Conservation (phyloP, 2,797 vertebrate species). For the Diplodus sargus region DNA sequence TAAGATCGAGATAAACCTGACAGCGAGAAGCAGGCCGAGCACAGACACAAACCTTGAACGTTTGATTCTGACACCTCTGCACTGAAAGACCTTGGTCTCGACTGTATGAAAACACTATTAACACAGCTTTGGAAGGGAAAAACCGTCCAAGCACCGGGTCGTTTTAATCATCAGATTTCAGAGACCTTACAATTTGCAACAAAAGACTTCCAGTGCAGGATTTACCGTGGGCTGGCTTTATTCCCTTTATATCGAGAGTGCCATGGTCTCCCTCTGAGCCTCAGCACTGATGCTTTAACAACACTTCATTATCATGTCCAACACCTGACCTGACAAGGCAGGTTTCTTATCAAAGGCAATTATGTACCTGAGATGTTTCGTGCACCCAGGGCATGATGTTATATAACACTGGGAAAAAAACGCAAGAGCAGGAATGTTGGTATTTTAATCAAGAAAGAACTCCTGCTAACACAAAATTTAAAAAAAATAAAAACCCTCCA, state of each 20-base stretch:
- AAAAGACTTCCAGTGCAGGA: slow-evolving; percentile 10
- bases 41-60: slow-evolving; percentile 2
- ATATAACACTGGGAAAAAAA: slow-evolving; percentile 26
- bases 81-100: slow-evolving; percentile 22
- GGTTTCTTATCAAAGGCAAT: slow-evolving; percentile 61
- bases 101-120: slow-evolving; percentile 2
- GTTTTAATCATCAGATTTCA: slow-evolving; percentile 21
- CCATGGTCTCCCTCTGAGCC: slow-evolving; percentile 40
- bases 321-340: slow-evolving; percentile 56
- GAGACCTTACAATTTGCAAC: slow-evolving; percentile 12
- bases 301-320: slow-evolving; percentile 69
- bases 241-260: slow-evolving; percentile 50
- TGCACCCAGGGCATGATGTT: slow-evolving; percentile 34
- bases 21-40: neutral
- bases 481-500: neutral
- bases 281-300: slow-evolving; percentile 52
- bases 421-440: neutral
- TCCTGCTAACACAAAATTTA: neutral
- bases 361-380: slow-evolving; percentile 49
- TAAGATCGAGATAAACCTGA: neutral
- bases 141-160: neutral
- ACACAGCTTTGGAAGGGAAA: slow-evolving; percentile 10
- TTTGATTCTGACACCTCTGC: slow-evolving; percentile 21
- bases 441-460: slow-evolving; percentile 51
- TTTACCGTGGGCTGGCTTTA: slow-evolving; percentile 2